These are phyloP conservation scores for Apoda limacodes DNA, from an alignment of 2,888 invertebrate species.

Conservation along the genomic window DNA sequence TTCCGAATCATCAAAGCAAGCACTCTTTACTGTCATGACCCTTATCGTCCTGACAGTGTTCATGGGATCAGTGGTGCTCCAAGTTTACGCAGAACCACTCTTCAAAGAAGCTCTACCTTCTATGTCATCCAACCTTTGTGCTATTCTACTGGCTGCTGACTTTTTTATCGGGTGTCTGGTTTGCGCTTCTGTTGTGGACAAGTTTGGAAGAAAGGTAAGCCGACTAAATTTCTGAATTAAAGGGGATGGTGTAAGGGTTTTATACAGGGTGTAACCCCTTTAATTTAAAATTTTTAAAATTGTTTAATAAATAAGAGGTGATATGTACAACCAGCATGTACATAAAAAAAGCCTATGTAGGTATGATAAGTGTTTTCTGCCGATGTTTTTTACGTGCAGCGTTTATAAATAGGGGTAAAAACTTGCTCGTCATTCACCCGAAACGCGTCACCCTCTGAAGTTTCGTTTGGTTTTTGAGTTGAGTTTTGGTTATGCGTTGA, in stretches of 20 bases:
- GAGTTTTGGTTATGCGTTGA: too few species aligned
- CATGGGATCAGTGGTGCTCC: constrained; percentile 21
- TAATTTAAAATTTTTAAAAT: constrained; percentile 32
- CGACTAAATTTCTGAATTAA: too few species aligned
- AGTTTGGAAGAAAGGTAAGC: too few species aligned
- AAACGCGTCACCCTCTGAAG: too few species aligned
- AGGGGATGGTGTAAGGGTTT: too few species aligned
- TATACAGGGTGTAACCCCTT: too few species aligned
- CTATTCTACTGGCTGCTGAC: constrained; percentile 17
- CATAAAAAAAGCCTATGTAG: too few species aligned
- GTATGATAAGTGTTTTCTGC: too few species aligned
- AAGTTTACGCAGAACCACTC: constrained; percentile 23
- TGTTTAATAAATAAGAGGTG: constrained; percentile 2
- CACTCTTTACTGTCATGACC: constrained; percentile 6
- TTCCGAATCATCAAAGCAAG: constrained; percentile 2
- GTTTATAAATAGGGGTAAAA: background rate
- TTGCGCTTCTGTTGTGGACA: constrained; percentile 20
- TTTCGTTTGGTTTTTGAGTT: too few species aligned
- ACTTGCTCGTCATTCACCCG: too few species aligned
- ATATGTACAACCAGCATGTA: too few species aligned
- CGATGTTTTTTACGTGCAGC: constrained; percentile 2
- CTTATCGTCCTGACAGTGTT: constrained; percentile 14
- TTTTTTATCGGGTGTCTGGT: constrained; percentile 17
- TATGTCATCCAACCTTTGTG: constrained; percentile 18
- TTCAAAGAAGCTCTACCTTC: constrained; percentile 21